Percentiles rank a stretch among this genome's conserved stretches.
These are phyloP conservation scores for Canis aureus DNA, from an alignment of 2,113 vertebrate genomes.

Conservation along the genomic window DNA sequence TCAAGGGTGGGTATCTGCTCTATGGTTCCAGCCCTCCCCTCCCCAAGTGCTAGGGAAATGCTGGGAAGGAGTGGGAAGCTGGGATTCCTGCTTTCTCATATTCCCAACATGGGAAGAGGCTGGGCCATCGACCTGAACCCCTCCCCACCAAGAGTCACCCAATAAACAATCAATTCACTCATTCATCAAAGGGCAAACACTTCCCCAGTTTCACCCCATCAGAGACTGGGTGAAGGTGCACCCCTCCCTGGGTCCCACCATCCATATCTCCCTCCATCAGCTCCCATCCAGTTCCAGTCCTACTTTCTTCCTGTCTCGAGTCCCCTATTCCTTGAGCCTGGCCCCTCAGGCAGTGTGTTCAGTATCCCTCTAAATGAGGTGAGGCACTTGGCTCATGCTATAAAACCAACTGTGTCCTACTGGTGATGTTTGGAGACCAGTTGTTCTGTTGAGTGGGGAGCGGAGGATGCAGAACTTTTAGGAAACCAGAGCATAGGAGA, in stretches of 20 bases:
- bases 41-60: not conserved
- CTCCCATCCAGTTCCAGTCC: not conserved
- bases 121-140: accelerated
- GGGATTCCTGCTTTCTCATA: not conserved
- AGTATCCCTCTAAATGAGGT: accelerated
- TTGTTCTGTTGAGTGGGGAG: not conserved
- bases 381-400: too few species aligned
- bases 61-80: not conserved
- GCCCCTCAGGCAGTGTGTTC: accelerated
- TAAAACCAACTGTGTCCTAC: too few species aligned
- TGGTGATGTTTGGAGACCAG: accelerated
- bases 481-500: not conserved
- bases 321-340: not conserved
- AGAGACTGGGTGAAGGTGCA: not conserved
- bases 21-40: not conserved
- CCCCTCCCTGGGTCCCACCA: not conserved
- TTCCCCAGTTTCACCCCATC: too few species aligned
- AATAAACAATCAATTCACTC: not conserved
- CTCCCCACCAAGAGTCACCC: not conserved
- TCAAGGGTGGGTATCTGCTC: accelerated
- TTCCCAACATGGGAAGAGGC: not conserved
- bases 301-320: not conserved
- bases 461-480: accelerated
- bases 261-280: accelerated
- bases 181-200: too few species aligned